Evolutionary conservation across 2,797 vertebrate genomes (phyloP), one percentile per base, ranked within the genome.

Genomic region (Myoxocephalus aenaeus): DNA sequence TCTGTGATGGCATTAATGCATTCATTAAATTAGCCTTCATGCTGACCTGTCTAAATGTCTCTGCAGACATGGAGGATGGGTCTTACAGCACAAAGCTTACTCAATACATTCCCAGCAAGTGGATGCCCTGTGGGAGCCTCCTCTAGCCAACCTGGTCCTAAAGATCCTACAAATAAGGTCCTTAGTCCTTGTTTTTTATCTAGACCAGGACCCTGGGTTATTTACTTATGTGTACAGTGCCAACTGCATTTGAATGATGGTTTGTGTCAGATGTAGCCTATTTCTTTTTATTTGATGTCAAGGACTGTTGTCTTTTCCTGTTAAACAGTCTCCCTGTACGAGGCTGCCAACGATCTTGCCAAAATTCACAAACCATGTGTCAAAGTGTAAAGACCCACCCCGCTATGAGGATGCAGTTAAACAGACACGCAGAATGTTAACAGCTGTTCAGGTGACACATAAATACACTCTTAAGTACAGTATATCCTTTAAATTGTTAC

Each of bases 391-490:
- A 94, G 98, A 98, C 82, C 98, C 98, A 0, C 98, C 98, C 17
- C 96, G 96, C 73, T 99, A 99, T 0, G 98, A 99, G 92, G 98
- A 99, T 61, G 98, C 98, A 34, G 96, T 99, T 51, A 99, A 98
- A 87, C 98, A 99, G 92, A 97, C 96, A 0, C 96, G 96, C 68
- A 94, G 81, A 9, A 83, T 96, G 77, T 94, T 95, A 56, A 77
- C 95, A 11, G 80, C 95, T 59, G 80, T 83, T 77, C 93, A 95
- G 94, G 95, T 96, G 76, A 84, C 65, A 54, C 29, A 62, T 13
- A 3, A 65, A 56, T 18, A 15, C 18, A 58, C 10, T 4, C 6
- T 50, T 59, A 18, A 14, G 1, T 54, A 1, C 17, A 56, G 7
- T 9, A 5, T 12, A 34, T 65, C 4, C 1, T 61, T 42, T 15